Percentiles rank a stretch among this genome's conserved stretches.
These are phyloP conservation scores for Carterocephalus palaemon DNA, from an alignment of 2,888 invertebrate species.

Conservation along the genomic window DNA sequence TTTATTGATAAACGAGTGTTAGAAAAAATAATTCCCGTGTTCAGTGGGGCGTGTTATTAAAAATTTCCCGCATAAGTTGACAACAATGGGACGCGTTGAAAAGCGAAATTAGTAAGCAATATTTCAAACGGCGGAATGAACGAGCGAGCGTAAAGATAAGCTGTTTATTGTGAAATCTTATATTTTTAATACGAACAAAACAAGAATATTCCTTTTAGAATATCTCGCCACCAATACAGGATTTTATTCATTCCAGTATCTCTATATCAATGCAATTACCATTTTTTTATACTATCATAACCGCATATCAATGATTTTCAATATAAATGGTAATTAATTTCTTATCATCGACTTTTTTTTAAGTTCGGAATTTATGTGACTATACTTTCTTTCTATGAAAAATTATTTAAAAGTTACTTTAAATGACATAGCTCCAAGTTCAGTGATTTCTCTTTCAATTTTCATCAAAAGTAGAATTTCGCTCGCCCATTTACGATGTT, in stretches of 20 bases:
- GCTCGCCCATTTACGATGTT: constrained; percentile 19
- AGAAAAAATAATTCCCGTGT: constrained; percentile 39
- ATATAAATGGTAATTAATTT: neutral
- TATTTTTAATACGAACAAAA: no score
- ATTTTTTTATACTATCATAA: no score
- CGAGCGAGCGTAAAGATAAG: neutral
- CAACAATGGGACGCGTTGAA: constrained; percentile 5
- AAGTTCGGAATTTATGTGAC: neutral
- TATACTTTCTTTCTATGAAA: neutral
- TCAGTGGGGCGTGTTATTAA: constrained; percentile 5
- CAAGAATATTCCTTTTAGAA: no score
- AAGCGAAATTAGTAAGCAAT: constrained; percentile 15
- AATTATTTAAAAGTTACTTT: no score
- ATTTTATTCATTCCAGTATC: no score
- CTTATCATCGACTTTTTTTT: neutral
- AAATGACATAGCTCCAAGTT: neutral
- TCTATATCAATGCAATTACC: no score
- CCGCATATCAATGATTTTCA: no score
- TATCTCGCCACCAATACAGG: no score
- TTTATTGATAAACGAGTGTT: constrained; percentile 68
- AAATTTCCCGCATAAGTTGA: constrained; percentile 2
- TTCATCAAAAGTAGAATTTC: constrained; percentile 13
- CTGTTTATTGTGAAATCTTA: no score
- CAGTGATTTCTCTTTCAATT: constrained; percentile 9
- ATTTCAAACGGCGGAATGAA: constrained; percentile 9